Percentiles rank a stretch among this genome's conserved stretches.
Evolutionary conservation across 2,888 invertebrate genomes (phyloP).

Genomic region (Heliconius ismenius): DNA sequence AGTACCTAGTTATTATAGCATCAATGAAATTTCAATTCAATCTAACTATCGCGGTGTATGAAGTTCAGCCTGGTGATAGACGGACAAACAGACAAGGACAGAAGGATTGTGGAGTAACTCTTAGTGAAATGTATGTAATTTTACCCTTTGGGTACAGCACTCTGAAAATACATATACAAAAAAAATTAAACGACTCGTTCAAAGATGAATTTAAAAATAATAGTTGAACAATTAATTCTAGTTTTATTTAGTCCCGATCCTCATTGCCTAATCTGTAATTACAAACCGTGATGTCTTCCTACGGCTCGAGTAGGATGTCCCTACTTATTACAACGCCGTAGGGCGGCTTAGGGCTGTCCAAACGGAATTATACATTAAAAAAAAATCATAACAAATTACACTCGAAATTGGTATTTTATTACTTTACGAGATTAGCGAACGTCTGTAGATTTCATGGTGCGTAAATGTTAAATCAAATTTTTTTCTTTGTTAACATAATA

Average conservation of each 20-base stretch:
- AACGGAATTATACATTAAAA: slow-evolving; percentile 21
- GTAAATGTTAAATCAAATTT: not conserved
- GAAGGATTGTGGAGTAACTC: too few species aligned
- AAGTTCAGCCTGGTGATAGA: too few species aligned
- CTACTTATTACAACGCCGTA: slow-evolving; percentile 41
- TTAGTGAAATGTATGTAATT: too few species aligned
- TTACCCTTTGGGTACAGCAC: too few species aligned
- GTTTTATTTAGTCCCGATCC: not conserved
- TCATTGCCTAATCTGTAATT: not conserved
- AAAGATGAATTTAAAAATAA: not conserved
- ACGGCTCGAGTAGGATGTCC: slow-evolving; percentile 40
- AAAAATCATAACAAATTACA: slow-evolving; percentile 26
- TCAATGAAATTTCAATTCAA: too few species aligned
- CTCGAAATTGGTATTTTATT: slow-evolving; percentile 26
- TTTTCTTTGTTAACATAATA: slow-evolving; percentile 1
- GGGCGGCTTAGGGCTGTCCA: slow-evolving; percentile 45
- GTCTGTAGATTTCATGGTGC: slow-evolving; percentile 8
- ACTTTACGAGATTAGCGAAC: slow-evolving; percentile 19
- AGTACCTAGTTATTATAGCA: too few species aligned
- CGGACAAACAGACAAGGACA: too few species aligned
- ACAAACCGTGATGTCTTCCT: slow-evolving; percentile 18
- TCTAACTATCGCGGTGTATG: too few species aligned
- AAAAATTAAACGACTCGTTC: too few species aligned
- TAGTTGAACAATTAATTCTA: not conserved
- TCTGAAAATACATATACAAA: too few species aligned